Percentiles rank a stretch among this genome's conserved stretches.
Conservation (phyloP, 2,888 invertebrate species). For the Bruchidius siliquastri region DNA sequence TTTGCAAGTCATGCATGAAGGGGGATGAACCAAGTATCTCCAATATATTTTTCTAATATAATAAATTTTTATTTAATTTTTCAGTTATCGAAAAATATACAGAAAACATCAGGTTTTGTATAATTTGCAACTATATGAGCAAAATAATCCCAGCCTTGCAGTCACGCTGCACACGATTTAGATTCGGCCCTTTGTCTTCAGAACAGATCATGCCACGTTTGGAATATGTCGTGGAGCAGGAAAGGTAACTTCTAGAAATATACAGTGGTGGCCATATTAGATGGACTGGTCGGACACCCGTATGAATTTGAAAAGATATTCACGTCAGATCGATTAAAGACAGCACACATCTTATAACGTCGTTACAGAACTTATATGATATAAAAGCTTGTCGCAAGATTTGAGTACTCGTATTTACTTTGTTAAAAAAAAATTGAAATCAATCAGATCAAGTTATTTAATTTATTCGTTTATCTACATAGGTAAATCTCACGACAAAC, state of each 20-base stretch:
- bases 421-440: too few relatives aligned
- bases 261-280: too few relatives aligned
- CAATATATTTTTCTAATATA: neutral
- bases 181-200: slow-evolving; percentile 85
- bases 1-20: neutral
- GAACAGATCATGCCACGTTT: slow-evolving; percentile 87
- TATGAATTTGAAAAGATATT: too few relatives aligned
- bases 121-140: slow-evolving; percentile 97
- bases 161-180: slow-evolving; percentile 93
- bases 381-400: too few relatives aligned
- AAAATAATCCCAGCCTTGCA: slow-evolving; percentile 99
- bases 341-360: too few relatives aligned
- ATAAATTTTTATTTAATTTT: slow-evolving; percentile 33
- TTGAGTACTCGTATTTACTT: too few relatives aligned
- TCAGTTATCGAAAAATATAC: slow-evolving; percentile 98
- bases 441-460: too few relatives aligned
- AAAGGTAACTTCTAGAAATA: slow-evolving; percentile 60
- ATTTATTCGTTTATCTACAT: too few relatives aligned
- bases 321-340: too few relatives aligned
- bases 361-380: too few relatives aligned
- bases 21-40: neutral
- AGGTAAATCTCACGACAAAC: too few relatives aligned
- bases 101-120: slow-evolving; percentile 96
- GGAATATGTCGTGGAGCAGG: slow-evolving; percentile 74
- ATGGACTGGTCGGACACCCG: too few relatives aligned